Base-by-base conservation (phyloP, 2,113 vertebrate genomes). In the Clarias magur region DNA sequence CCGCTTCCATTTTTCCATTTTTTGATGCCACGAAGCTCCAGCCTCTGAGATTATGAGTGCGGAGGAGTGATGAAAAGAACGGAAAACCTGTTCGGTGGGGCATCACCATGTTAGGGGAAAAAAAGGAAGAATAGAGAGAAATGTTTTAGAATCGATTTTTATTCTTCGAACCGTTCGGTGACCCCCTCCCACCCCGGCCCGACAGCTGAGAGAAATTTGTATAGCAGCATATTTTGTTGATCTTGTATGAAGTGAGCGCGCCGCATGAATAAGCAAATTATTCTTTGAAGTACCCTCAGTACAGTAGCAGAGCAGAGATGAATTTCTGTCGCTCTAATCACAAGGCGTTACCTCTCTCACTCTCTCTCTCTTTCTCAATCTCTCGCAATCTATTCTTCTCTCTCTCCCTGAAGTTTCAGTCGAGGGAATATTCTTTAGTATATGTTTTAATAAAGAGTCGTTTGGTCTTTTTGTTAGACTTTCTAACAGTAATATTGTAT, bases 1-100 rank as follows among this genome's bases (percentile, higher is more conserved):
- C 83, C 88, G 85, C 70, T 48, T 48, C 48, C 48, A 48, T 48
- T 84, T 91, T 34, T 34, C 30, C 30, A 34, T 34, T 34, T 34
- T 94, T 94, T 92, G 92, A 94, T 92, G 90, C 90, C 73, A 91
- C 86, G 91, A 91, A 93, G 92, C 90, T 92, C 89, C 86, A 90
- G 90, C 90, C 60, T 90, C 91, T 53, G 84, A 93, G 91, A 92
- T 93, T 92, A 93, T 88, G 89, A 80, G 85, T 56, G 23, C 91
- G 88, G 82, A 90, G 90, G 89, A 86, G 88, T 91, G 89, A 93
- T 92, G 84, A 91, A 88, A 93, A 91, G 87, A 86, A 89, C 91
- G 89, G 63, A 87, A 90, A 89, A 62, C 70, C 89, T 88, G 88
- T 92, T 90, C 86, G 80, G 10, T 48, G 75, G 88, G 92, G 91